A percentile compares a stretch with the other conserved stretches of the same genome.
Evolutionary conservation across 2,113 vertebrate species (phyloP).

Genomic region (Protobothrops flavoviridis): DNA sequence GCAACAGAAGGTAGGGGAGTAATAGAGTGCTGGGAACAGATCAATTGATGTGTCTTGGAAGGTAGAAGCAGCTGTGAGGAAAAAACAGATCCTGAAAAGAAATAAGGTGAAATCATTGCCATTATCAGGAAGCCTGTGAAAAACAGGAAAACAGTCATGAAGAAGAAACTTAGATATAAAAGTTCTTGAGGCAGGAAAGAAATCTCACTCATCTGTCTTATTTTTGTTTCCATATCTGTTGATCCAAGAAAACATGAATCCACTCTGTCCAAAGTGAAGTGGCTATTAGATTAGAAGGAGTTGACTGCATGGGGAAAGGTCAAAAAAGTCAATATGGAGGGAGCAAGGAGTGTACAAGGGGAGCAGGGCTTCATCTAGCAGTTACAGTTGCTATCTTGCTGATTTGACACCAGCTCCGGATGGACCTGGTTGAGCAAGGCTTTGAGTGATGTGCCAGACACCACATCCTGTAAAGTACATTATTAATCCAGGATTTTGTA

Average conservation of each 20-base stretch:
- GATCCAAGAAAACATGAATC: neutral
- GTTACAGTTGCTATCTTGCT: neutral
- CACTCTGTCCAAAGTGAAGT: neutral
- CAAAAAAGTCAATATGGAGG: neutral
- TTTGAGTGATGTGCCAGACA: neutral
- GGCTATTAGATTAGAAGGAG: neutral
- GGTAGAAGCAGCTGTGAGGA: neutral
- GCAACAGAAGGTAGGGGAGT: neutral
- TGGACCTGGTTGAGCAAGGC: neutral
- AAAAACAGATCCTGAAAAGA: neutral
- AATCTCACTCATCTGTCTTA: neutral
- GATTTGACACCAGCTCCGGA: neutral
- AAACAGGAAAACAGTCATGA: neutral
- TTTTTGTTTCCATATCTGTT: neutral
- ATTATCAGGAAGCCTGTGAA: neutral
- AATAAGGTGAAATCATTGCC: neutral
- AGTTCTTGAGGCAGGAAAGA: neutral
- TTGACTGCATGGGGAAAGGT: neutral
- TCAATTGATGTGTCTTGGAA: neutral
- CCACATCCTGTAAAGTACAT: neutral
- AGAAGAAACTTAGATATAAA: neutral
- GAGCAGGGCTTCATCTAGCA: neutral
- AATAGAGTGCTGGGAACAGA: neutral
- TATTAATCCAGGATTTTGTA: neutral
- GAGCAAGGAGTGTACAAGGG: neutral